Percentiles rank a stretch among this genome's conserved stretches.
Conservation (phyloP, 2,113 vertebrate species). For the Heloderma charlesbogerti region DNA sequence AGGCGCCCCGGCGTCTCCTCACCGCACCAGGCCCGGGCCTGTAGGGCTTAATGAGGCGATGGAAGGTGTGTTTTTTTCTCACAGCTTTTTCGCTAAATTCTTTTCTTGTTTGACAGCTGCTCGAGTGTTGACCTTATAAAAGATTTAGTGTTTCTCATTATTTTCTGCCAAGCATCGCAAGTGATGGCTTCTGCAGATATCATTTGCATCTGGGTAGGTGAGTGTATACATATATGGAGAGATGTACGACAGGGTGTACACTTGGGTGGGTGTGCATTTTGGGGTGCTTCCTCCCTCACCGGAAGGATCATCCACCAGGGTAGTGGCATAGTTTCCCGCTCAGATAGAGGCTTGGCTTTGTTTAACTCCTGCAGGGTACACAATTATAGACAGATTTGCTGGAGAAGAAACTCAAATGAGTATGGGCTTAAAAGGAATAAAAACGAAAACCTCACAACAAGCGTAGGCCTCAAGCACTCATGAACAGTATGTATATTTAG, state of each 20-base stretch:
- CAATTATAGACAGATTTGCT: neutral
- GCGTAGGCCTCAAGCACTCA: neutral
- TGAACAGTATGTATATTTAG: neutral
- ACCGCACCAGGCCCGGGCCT: conserved; percentile 88
- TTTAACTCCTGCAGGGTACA: conserved; percentile 35
- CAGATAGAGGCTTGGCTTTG: neutral
- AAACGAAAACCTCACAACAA: neutral
- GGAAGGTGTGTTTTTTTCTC: conserved; percentile 83
- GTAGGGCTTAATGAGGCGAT: conserved; percentile 99
- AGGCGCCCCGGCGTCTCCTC: conserved; percentile 82
- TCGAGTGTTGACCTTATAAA: conserved; percentile 99
- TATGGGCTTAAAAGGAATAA: neutral
- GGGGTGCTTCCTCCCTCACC: no score
- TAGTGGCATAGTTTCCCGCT: neutral
- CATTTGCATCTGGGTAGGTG: conserved; percentile 89
- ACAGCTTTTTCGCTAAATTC: conserved; percentile 95
- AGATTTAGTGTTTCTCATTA: conserved; percentile 99
- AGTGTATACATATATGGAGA: conserved; percentile 8
- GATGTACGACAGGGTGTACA: neutral
- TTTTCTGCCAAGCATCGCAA: conserved; percentile 97
- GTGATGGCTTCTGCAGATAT: conserved; percentile 87
- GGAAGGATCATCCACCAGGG: neutral
- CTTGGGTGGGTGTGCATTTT: neutral
- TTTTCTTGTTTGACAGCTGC: conserved; percentile 99
- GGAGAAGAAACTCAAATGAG: conserved; percentile 7